Percentiles rank a stretch among this genome's conserved stretches.
phyloP scores from a whole-genome alignment of 1,140 invertebrate genomes.

The Agraylea sexmaculata region DNA sequence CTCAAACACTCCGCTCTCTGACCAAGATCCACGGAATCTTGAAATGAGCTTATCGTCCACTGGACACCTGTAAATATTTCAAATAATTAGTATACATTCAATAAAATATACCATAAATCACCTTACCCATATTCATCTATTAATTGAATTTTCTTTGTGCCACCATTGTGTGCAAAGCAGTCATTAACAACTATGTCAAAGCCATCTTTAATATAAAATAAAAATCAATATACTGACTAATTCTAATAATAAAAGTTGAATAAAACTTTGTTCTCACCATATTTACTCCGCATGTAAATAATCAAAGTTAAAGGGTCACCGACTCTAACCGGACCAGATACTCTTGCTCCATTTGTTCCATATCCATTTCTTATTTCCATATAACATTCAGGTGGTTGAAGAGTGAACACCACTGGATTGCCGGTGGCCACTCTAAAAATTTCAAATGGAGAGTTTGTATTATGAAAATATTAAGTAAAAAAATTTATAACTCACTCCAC shows the following conservation, averaged over 20 bases:
- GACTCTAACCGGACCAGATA: slow-evolving; percentile 79
- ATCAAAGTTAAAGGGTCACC: slow-evolving; percentile 85
- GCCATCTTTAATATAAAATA: slow-evolving; percentile 54
- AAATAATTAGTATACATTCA: not conserved
- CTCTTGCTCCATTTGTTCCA: slow-evolving; percentile 67
- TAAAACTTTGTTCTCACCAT: slow-evolving; percentile 46
- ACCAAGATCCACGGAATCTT: slow-evolving; percentile 84
- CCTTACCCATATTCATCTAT: slow-evolving; percentile 83
- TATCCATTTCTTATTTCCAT: slow-evolving; percentile 90
- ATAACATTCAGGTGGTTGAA: slow-evolving; percentile 87
- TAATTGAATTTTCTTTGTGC: slow-evolving; percentile 78
- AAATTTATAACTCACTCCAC: slow-evolving; percentile 69
- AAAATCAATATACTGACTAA: slow-evolving; percentile 22
- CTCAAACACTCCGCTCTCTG: slow-evolving; percentile 78
- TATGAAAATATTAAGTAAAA: too few relatives aligned
- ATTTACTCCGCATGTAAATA: slow-evolving; percentile 90
- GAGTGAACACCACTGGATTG: slow-evolving; percentile 86
- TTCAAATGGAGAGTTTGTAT: slow-evolving; percentile 4
- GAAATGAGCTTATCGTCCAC: slow-evolving; percentile 88
- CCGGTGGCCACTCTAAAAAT: slow-evolving; percentile 72
- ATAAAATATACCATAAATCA: too few relatives aligned
- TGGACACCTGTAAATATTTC: slow-evolving; percentile 55
- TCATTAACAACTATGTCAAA: slow-evolving; percentile 95
- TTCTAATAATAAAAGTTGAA: slow-evolving; percentile 22
- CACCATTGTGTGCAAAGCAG: slow-evolving; percentile 89